These are phyloP conservation scores for Xylota sylvarum DNA, from an alignment of 2,888 invertebrate genomes.

Conservation along the genomic window DNA sequence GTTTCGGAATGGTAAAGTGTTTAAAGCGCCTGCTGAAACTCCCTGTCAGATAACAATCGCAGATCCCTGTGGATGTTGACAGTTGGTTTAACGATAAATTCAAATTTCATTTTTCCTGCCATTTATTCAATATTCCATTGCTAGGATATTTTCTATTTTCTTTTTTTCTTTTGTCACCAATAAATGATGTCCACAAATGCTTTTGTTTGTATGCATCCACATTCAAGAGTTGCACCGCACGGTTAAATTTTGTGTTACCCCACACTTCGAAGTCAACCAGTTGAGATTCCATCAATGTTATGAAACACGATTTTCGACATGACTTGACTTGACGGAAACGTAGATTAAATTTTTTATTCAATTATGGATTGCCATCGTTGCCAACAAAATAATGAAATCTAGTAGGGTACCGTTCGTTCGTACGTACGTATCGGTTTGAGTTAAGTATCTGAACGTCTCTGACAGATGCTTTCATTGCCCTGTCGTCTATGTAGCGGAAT, in stretches of 20 bases:
- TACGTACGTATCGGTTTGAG: constrained; percentile 9
- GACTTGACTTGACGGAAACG: constrained; percentile 33
- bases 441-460: constrained; percentile 12
- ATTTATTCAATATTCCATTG: constrained; percentile 9
- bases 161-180: no score
- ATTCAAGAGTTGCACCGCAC: neutral
- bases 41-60: constrained; percentile 30
- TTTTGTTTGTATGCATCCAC: constrained; percentile 9
- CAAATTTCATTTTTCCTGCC: constrained; percentile 21
- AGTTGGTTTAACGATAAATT: constrained; percentile 38
- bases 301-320: constrained; percentile 42
- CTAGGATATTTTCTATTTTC: neutral
- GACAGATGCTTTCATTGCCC: constrained; percentile 29
- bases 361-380: constrained; percentile 37
- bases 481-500: constrained; percentile 13
- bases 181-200: neutral
- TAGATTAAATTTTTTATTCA: constrained; percentile 53
- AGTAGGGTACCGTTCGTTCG: neutral
- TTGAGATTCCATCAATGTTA: neutral
- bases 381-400: constrained; percentile 4
- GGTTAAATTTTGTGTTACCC: neutral
- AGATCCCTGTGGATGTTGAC: constrained; percentile 34
- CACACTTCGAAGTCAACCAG: neutral
- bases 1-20: neutral
- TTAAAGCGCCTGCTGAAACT: constrained; percentile 4